These are phyloP conservation scores for Tachypleus tridentatus DNA, from an alignment of 1,140 invertebrate species.

Conservation along the genomic window DNA sequence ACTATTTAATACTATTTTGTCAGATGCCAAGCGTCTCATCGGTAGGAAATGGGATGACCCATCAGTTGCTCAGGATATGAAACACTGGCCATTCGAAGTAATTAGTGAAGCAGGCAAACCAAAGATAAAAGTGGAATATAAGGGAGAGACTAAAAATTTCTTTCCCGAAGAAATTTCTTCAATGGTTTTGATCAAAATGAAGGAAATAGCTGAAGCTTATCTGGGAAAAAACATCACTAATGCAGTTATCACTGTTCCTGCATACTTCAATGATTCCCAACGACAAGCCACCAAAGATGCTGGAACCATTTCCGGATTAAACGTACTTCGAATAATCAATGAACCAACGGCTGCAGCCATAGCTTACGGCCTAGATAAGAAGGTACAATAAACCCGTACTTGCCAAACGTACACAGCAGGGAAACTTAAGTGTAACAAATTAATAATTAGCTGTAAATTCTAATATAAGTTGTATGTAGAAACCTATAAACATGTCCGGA, in stretches of 20 bases:
- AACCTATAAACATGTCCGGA: not conserved
- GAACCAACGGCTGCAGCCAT: constrained; percentile 88
- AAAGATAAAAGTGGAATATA: constrained; percentile 51
- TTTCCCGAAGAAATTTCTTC: constrained; percentile 85
- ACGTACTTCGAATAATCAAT: constrained; percentile 91
- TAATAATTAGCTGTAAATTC: not conserved
- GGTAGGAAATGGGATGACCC: constrained; percentile 61
- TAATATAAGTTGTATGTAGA: not conserved
- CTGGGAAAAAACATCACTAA: constrained; percentile 33
- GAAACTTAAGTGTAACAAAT: not conserved
- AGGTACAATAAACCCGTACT: constrained; percentile 48
- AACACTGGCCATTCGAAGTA: constrained; percentile 45
- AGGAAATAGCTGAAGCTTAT: constrained; percentile 63
- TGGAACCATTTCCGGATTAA: constrained; percentile 88
- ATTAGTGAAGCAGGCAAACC: constrained; percentile 33
- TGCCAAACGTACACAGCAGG: not conserved
- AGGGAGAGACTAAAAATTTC: constrained; percentile 63
- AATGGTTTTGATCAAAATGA: constrained; percentile 93
- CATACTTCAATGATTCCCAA: constrained; percentile 83
- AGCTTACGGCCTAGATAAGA: constrained; percentile 70
- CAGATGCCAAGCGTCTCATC: constrained; percentile 60
- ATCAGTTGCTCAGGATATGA: constrained; percentile 50
- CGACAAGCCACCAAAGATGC: constrained; percentile 87
- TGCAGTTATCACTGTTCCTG: constrained; percentile 37
- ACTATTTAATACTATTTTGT: too few relatives aligned